These are phyloP conservation scores for Acrocephalus scirpaceus DNA, from an alignment of 2,797 vertebrate species.

Conservation along the genomic window DNA sequence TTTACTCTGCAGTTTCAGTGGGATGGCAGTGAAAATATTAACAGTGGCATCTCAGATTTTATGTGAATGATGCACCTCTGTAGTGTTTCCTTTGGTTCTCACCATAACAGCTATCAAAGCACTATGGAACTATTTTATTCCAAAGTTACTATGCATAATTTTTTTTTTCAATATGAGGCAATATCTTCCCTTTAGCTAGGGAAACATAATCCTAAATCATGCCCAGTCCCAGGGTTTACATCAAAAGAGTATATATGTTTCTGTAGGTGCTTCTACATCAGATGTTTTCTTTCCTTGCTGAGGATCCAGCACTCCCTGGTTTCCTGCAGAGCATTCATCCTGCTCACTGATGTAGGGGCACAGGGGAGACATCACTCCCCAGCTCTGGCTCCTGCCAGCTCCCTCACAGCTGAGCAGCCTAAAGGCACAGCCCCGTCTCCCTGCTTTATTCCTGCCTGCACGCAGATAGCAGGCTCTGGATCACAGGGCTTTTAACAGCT, in stretches of 20 bases:
- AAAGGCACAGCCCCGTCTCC: neutral
- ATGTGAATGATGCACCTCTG: neutral
- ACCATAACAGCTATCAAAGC: neutral
- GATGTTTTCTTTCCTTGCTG: neutral
- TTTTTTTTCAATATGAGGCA: neutral
- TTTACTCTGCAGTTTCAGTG: neutral
- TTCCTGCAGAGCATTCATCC: neutral
- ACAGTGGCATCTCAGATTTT: neutral
- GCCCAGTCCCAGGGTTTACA: neutral
- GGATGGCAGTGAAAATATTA: neutral
- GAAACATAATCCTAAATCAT: neutral
- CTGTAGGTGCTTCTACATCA: neutral
- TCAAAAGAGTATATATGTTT: neutral
- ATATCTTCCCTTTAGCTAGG: neutral
- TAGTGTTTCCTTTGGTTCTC: neutral
- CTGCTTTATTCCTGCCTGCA: neutral
- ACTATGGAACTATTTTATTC: neutral
- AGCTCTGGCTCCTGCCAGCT: neutral
- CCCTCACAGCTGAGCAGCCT: neutral
- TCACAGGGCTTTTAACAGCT: neutral
- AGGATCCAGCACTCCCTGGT: neutral
- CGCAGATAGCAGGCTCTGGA: neutral
- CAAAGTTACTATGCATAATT: neutral
- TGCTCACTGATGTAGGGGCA: fast-evolving
- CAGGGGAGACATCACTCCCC: neutral